phyloP scores from a whole-genome alignment of 2,888 invertebrate genomes.

The Laothoe populi region DNA sequence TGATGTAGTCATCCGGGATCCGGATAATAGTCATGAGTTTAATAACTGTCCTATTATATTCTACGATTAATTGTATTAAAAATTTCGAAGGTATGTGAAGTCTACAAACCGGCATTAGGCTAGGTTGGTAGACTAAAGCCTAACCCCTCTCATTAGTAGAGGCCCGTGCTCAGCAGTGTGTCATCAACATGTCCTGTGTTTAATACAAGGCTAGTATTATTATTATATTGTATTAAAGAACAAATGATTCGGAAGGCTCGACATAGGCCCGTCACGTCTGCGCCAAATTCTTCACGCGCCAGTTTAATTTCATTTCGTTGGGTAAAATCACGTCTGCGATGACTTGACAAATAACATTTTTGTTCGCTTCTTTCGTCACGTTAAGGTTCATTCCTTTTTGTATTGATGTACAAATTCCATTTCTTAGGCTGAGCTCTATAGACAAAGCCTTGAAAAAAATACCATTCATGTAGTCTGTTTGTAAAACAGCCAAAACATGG shows the following conservation, averaged over 20 bases:
- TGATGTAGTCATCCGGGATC: constrained; percentile 33
- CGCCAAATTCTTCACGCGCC: constrained; percentile 15
- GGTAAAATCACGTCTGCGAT: not conserved
- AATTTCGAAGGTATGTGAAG: no score
- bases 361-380: not conserved
- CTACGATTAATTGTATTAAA: no score
- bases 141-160: no score
- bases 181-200: no score
- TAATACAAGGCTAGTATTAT: no score
- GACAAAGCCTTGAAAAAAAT: no score
- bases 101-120: no score
- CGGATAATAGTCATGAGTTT: constrained; percentile 4
- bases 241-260: constrained; percentile 5
- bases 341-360: not conserved
- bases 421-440: no score
- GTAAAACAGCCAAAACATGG: no score
- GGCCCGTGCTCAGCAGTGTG: no score
- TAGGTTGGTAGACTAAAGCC: no score
- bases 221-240: not conserved
- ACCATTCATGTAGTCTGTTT: no score
- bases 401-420: not conserved
- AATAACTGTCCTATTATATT: constrained; percentile 12
- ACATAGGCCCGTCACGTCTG: not conserved
- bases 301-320: constrained; percentile 7
- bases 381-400: not conserved